Percentiles rank a stretch among this genome's conserved stretches.
phyloP scores from a whole-genome alignment of 2,888 invertebrate species.

The Salticus scenicus region DNA sequence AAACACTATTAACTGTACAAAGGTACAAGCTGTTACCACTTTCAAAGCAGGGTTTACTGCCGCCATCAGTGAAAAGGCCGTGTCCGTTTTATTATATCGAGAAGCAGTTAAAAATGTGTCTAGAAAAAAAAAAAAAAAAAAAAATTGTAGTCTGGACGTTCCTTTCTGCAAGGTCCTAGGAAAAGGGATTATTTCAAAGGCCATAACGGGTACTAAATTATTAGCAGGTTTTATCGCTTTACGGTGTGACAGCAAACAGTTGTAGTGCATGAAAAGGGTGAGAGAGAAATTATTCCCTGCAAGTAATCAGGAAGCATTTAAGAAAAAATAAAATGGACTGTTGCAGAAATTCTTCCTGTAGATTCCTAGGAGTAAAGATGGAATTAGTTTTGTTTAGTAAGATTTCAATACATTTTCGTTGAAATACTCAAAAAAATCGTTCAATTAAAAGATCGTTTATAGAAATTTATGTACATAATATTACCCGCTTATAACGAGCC shows the following conservation, averaged over 20 bases:
- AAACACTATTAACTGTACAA: neutral
- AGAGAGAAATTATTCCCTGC: no score
- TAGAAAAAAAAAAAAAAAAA: no score
- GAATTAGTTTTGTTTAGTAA: no score
- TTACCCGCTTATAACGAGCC: no score
- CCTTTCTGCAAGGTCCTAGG: neutral
- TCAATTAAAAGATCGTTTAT: no score
- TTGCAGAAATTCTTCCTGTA: no score
- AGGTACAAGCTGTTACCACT: neutral
- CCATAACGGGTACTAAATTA: constrained; percentile 8
- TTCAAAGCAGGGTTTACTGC: neutral
- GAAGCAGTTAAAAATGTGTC: constrained; percentile 4
- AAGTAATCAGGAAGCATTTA: no score
- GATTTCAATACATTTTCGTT: no score
- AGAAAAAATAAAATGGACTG: no score
- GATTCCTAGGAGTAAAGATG: no score
- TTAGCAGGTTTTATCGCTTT: constrained; percentile 6
- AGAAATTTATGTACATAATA: no score
- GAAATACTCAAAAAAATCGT: no score
- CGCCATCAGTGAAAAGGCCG: neutral
- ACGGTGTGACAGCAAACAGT: constrained; percentile 4
- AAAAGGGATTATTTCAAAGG: neutral
- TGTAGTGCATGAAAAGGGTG: neutral
- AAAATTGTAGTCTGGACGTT: neutral
- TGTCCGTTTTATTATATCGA: neutral